Conservation (phyloP, 2,113 vertebrate genomes). For the Xenus cinereus region DNA sequence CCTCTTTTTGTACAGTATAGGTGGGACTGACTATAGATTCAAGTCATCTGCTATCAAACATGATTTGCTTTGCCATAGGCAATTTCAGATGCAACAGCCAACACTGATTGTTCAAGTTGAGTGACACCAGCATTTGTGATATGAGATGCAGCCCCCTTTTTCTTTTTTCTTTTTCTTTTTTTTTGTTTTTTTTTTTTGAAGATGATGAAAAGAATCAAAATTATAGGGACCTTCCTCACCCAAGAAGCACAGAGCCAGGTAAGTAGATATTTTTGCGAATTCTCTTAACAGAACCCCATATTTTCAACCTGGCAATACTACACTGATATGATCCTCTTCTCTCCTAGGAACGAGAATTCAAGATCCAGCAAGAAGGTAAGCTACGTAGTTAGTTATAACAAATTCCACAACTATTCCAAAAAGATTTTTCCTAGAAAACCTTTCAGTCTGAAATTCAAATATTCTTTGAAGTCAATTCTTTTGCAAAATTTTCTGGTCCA, state of each 20-base stretch:
- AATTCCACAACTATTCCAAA: neutral
- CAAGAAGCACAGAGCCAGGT: neutral
- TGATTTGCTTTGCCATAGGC: neutral
- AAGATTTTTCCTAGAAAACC: neutral
- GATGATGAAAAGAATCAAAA: neutral
- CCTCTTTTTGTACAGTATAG: neutral
- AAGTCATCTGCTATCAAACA: neutral
- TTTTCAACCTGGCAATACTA: neutral
- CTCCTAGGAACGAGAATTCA: slow-evolving; percentile 15
- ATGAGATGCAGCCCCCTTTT: neutral
- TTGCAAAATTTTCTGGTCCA: neutral
- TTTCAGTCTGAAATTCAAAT: neutral
- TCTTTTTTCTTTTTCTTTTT: rapidly evolving
- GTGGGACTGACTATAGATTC: neutral
- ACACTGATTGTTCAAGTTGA: neutral
- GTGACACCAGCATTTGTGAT: neutral
- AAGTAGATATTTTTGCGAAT: neutral
- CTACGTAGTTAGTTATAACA: neutral
- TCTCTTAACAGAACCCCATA: neutral
- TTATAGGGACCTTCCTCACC: neutral
- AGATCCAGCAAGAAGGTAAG: slow-evolving; percentile 19
- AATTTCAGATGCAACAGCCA: neutral
- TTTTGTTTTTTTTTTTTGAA: neutral
- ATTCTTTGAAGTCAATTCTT: neutral
- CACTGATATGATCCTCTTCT: slow-evolving; percentile 37